Conservation (phyloP, 2,888 invertebrate species). For the Rhogogaster chlorosoma region DNA sequence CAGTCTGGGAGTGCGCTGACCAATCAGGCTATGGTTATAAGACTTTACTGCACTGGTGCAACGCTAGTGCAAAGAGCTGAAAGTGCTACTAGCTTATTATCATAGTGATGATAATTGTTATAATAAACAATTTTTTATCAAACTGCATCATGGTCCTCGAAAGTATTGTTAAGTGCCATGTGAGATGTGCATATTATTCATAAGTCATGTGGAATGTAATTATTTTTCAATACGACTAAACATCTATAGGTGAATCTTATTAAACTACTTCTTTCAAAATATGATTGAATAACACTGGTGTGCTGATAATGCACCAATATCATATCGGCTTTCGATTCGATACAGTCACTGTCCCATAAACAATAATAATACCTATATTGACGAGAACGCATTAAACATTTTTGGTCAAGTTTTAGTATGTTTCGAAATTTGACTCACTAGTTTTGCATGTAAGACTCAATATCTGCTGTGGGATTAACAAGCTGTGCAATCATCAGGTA, state of each 20-base stretch:
- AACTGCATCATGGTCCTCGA: neutral
- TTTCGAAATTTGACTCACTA: neutral
- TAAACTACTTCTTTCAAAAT: neutral
- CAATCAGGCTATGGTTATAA: neutral
- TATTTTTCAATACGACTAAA: slow-evolving; percentile 30
- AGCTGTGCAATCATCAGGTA: neutral
- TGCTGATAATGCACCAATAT: neutral
- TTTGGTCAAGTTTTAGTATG: neutral
- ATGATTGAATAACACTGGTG: neutral
- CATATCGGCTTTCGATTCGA: neutral
- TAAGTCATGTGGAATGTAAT: slow-evolving; percentile 20
- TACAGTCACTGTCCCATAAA: neutral
- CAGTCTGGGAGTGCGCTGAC: neutral
- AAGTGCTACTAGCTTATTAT: neutral
- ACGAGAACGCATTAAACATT: neutral
- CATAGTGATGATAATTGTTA: slow-evolving; percentile 18
- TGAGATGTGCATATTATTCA: slow-evolving; percentile 33
- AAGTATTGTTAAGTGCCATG: neutral
- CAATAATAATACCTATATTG: neutral
- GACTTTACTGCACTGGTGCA: neutral
- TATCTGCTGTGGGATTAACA: neutral
- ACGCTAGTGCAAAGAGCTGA: neutral
- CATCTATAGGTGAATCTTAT: neutral
- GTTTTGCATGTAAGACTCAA: neutral
- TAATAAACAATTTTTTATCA: slow-evolving; percentile 9